phyloP scores from a whole-genome alignment of 2,888 invertebrate species.

The Anthophora plumipes region DNA sequence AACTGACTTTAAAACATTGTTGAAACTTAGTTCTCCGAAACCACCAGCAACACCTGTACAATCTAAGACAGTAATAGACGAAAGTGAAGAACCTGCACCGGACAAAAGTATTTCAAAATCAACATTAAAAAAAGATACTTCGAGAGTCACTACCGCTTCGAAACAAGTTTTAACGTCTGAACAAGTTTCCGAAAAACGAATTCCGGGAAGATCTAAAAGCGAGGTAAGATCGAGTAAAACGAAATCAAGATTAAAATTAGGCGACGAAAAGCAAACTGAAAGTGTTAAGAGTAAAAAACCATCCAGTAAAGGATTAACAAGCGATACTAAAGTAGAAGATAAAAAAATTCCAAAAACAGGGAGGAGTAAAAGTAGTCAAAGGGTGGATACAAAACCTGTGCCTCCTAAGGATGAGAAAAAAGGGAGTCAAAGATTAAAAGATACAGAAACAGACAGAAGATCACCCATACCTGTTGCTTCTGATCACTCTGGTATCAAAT shows the following conservation, averaged over 20 bases:
- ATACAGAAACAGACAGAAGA: background rate
- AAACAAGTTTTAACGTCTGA: background rate
- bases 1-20: conserved; percentile 63
- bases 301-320: background rate
- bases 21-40: conserved; percentile 60
- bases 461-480: background rate
- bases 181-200: background rate
- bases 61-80: conserved; percentile 8
- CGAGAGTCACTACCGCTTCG: background rate
- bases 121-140: background rate
- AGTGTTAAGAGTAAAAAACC: background rate
- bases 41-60: conserved; percentile 6
- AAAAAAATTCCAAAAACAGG: background rate
- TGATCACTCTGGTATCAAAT: background rate
- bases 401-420: background rate
- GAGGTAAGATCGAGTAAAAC: background rate
- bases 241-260: background rate
- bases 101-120: background rate
- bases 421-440: background rate
- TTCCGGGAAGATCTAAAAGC: background rate
- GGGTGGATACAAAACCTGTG: background rate
- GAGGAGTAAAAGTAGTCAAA: background rate
- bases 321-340: background rate
- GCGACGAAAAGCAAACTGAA: background rate
- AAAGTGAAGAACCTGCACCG: background rate